Base-by-base conservation (phyloP, 1,140 invertebrate species). In the Brachionus asplanchnoidis region DNA sequence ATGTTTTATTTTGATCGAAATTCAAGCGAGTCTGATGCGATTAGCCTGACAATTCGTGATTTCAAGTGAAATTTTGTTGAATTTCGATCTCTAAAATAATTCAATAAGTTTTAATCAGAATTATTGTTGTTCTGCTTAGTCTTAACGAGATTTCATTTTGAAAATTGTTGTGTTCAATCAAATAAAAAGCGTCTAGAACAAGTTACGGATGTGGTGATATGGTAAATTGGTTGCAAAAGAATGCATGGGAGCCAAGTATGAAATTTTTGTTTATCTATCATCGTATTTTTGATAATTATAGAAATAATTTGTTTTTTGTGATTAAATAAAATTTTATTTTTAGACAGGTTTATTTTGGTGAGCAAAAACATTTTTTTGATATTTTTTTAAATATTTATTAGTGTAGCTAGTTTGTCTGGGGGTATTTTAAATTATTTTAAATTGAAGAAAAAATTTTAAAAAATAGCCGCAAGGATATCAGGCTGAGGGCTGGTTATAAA, bases 21-120 rank as follows among this genome's bases (percentile, higher is more conserved):
- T 36, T 68, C 12, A 68, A 32, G 11, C 11, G 14, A 17, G 26
- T 9, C 32, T 68, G 66, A 68, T 68, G 26, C 14, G 66, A 68
- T 68, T 32, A 68, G 66, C 17, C 66, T 68, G 66, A 68, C 66
- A 68, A 68, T 14, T 68, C 66, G 32, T 68, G 66, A 40, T 68
- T 68, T 68, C 66, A 40, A 68, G 66, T 28, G 66, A 32, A 68
- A 32, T 40, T 68, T 68, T 32, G 32, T 68, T 68, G 66, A 68
- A 32, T 60, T 60, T 60, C 20, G 53, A 60, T 60, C 53, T 36
- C 32, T 9, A 60, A 60, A 60, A 17, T 60, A 60, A 60, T 60
- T 20, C 53, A 60, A 36, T 36, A 65, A 65, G 9, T 65, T 65
- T 65, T 23, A n/a, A 23, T 68, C 26, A 68, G 32, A 68, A 68